Percentiles rank a stretch among this genome's conserved stretches.
Evolutionary conservation across 2,113 vertebrate genomes (phyloP).

Genomic region (Chascanopsetta lugubris): DNA sequence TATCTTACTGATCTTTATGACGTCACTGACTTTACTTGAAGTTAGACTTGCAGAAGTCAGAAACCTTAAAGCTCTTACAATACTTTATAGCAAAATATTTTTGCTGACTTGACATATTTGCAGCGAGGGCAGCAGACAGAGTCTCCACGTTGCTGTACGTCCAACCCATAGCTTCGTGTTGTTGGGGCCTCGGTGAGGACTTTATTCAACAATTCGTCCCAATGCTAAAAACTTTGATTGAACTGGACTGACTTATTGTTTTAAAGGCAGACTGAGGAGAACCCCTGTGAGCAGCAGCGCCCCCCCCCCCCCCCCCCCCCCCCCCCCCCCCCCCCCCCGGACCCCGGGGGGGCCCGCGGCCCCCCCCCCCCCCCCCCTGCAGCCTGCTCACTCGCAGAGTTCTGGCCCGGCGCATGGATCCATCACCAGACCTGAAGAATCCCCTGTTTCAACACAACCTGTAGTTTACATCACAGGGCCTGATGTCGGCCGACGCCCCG

Average conservation of each 20-base stretch:
- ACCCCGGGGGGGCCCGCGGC: slow-evolving; percentile 13
- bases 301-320: too few species aligned
- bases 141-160: too few species aligned
- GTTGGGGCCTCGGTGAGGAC: neutral
- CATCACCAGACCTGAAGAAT: slow-evolving; percentile 51
- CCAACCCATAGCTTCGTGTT: too few species aligned
- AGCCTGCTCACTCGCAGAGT: slow-evolving; percentile 62
- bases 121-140: too few species aligned
- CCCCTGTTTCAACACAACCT: slow-evolving; percentile 44
- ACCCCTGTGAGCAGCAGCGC: slow-evolving; percentile 22
- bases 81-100: too few species aligned
- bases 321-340: slow-evolving; percentile 25
- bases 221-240: neutral
- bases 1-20: too few species aligned
- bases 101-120: too few species aligned
- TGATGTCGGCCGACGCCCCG: slow-evolving; percentile 25
- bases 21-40: too few species aligned
- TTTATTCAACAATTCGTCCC: neutral
- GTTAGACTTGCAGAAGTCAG: too few species aligned
- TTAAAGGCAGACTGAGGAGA: slow-evolving; percentile 15
- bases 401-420: slow-evolving; percentile 60
- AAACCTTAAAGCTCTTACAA: too few species aligned
- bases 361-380: slow-evolving; percentile 24
- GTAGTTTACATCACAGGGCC: neutral
- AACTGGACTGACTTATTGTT: slow-evolving; percentile 5